phyloP scores from a whole-genome alignment of 2,888 invertebrate species.

The Drosophila silvestris region DNA sequence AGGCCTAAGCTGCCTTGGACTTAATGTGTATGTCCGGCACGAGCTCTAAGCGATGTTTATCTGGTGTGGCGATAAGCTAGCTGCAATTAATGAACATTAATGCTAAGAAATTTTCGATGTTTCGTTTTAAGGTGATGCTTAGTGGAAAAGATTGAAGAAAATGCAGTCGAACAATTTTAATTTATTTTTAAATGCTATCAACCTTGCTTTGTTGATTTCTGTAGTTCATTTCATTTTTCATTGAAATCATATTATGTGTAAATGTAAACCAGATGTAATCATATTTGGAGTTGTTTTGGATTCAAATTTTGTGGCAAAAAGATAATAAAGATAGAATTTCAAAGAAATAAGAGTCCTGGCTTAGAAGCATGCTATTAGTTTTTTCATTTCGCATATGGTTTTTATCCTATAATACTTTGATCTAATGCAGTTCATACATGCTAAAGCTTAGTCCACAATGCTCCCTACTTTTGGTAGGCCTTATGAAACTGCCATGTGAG shows the following conservation, averaged over 20 bases:
- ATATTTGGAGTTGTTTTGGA: background rate
- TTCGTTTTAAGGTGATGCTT: background rate
- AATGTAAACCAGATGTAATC: background rate
- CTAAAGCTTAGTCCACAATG: constrained; percentile 22
- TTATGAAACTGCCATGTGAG: constrained; percentile 8
- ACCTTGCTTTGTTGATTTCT: background rate
- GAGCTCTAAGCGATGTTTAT: background rate
- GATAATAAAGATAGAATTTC: constrained; percentile 1
- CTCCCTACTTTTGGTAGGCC: constrained; percentile 5
- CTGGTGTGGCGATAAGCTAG: constrained; percentile 3
- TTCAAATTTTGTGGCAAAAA: background rate
- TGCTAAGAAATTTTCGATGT: background rate
- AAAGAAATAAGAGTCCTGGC: background rate
- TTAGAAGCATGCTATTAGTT: background rate
- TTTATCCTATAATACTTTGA: constrained; percentile 32
- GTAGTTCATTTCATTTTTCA: background rate
- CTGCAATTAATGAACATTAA: background rate
- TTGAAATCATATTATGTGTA: background rate
- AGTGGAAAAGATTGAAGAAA: background rate
- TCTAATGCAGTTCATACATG: constrained; percentile 28
- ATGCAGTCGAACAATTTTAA: background rate
- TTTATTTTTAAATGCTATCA: background rate
- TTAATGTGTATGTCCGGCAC: constrained; percentile 1
- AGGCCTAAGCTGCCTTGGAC: constrained; percentile 3
- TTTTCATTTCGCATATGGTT: constrained; percentile 9